Evolutionary conservation across 2,888 invertebrate species (phyloP), one percentile per base, ranked within the genome.

Genomic region (Cyaniris semiargus): DNA sequence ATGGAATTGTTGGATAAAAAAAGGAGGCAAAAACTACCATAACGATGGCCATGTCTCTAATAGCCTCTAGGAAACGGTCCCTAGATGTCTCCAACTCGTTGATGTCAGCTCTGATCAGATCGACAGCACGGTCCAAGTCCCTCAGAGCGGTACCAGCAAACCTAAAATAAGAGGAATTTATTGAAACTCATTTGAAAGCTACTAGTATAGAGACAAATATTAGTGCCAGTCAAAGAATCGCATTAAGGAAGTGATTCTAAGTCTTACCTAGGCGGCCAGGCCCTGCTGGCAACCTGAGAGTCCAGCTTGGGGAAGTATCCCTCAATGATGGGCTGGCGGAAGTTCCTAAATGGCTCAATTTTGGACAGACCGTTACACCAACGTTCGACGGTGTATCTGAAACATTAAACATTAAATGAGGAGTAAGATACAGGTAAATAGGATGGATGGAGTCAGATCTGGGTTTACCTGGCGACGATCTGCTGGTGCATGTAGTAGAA

Each of bases 221-320:
- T 10, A 10, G 10, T 27, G n/a, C n/a, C 34, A 34, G 34, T 34
- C 34, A 34, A 34, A 34, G 1, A 34, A 34, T 38, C 1, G 38
- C 38, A 38, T 38, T 38, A 15, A 15, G 15, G 15, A 27, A 70
- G 7, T n/a, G 18, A 5, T 0, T 70, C 10, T 44, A 44, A 44
- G n/a, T 71, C 56, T 78, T 83, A 93, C 93, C 97, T 95, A 0
- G 97, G 95, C 0, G 97, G 97, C 96, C 96, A 97, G 2, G 96
- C 93, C 0, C 97, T 93, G 83, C 96, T 96, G 34, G 97, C 95
- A 5, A 97, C 96, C 81, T 96, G 91, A 1, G 96, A 97, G 89
- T 97, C 97, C 86, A 98, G 91, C 89, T 97, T 98, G 6, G 97
- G 96, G 93, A 97, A 98, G 88, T 98, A 98, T 0, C 96, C 97